A percentile compares a stretch with the other conserved stretches of the same genome.
phyloP scores from a whole-genome alignment of 2,888 invertebrate genomes.

The Periphyllus acericola region DNA sequence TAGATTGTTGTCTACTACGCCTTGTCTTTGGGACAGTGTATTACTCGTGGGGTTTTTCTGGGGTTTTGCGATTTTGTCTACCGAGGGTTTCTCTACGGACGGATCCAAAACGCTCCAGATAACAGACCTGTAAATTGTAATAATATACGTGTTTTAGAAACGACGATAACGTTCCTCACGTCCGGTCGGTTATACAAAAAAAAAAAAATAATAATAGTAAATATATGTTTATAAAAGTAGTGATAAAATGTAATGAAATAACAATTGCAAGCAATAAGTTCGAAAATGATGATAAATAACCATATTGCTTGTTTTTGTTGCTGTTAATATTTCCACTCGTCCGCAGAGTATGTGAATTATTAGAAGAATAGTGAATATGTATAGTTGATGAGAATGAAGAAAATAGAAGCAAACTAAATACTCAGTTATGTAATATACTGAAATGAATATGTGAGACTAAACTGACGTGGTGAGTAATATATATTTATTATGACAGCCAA shows the following conservation, averaged over 20 bases:
- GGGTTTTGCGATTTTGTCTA: constrained; percentile 52
- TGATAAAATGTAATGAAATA: constrained; percentile 18
- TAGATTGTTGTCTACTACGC: constrained; percentile 48
- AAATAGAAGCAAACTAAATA: constrained; percentile 22
- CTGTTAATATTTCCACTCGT: constrained; percentile 38
- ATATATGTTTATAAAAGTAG: not conserved
- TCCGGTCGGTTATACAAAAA: not conserved
- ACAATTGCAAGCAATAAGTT: constrained; percentile 8
- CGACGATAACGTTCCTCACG: not conserved
- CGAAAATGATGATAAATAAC: not conserved
- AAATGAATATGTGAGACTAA: constrained; percentile 8
- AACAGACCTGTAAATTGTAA: constrained; percentile 55
- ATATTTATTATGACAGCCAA: constrained; percentile 13
- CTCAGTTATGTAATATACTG: not conserved
- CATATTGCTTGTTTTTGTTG: not conserved
- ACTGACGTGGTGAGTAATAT: not conserved
- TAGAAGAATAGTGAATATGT: not conserved
- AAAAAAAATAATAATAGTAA: not conserved
- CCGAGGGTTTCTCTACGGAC: constrained; percentile 50
- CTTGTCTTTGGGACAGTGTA: constrained; percentile 44
- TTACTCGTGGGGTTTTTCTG: constrained; percentile 48
- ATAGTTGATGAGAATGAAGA: constrained; percentile 32
- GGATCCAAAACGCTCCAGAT: constrained; percentile 39
- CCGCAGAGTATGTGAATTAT: not conserved
- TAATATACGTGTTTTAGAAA: constrained; percentile 36